Conservation (phyloP, 35 echinoderm and acorn worm species). For the Hemicentrotus pulcherrimus region DNA sequence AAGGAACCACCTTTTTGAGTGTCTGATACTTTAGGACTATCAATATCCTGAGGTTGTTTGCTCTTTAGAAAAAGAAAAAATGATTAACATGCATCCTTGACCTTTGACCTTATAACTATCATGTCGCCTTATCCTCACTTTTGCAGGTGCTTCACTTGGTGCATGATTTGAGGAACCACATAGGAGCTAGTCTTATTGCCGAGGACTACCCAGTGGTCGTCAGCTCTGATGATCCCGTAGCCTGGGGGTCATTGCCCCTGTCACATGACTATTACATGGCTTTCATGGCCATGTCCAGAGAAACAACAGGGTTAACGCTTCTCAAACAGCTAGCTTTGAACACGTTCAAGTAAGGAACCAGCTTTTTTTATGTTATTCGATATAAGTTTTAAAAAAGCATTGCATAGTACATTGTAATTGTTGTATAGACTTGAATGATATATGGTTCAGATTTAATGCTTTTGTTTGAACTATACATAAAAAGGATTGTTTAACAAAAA, state of each 20-base stretch:
- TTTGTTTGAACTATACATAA: no score
- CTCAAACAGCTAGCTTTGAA: constrained; percentile 81
- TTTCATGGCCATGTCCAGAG: constrained; percentile 65
- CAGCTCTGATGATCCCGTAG: constrained; percentile 75
- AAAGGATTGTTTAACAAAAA: no score
- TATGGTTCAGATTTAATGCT: no score
- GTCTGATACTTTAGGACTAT: no score
- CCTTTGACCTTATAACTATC: not conserved
- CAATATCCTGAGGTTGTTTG: no score
- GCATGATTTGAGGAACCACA: constrained; percentile 75
- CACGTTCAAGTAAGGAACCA: constrained; percentile 68
- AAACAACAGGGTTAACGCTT: constrained; percentile 55
- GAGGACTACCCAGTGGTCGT: constrained; percentile 81
- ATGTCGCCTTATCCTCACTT: not conserved
- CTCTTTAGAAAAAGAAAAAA: no score
- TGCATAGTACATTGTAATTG: no score
- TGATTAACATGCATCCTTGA: no score
- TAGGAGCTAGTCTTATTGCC: constrained; percentile 63
- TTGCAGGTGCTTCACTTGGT: constrained; percentile 72
- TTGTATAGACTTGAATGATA: no score
- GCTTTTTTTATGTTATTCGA: no score
- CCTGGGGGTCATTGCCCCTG: constrained; percentile 59
- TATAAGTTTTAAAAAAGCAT: no score
- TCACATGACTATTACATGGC: constrained; percentile 80
- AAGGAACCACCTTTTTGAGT: no score